These are phyloP conservation scores for Plemyria rubiginata DNA, from an alignment of 2,888 invertebrate species.

Conservation along the genomic window DNA sequence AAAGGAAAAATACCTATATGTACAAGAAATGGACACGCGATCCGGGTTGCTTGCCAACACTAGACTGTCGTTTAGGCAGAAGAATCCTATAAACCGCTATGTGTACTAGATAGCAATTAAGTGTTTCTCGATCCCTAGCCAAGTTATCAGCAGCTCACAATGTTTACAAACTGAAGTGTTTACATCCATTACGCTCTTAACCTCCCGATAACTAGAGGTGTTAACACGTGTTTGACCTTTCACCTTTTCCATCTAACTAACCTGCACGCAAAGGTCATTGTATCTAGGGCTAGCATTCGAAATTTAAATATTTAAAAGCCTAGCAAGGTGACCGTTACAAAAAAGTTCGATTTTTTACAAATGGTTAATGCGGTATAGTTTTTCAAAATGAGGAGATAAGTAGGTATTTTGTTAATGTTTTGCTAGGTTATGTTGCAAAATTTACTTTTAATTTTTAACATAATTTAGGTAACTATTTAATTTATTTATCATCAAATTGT, in stretches of 20 bases:
- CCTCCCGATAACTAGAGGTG: conserved; percentile 39
- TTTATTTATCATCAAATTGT: too few relatives aligned
- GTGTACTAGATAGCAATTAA: conserved; percentile 15
- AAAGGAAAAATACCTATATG: too few relatives aligned
- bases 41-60: too few relatives aligned
- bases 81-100: background rate
- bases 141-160: conserved; percentile 22
- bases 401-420: too few relatives aligned
- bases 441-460: too few relatives aligned
- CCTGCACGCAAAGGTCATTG: conserved; percentile 26
- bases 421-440: too few relatives aligned
- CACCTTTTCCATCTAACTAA: conserved; percentile 23
- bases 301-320: background rate
- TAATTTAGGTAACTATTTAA: too few relatives aligned
- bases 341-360: too few relatives aligned
- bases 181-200: conserved; percentile 36
- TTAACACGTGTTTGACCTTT: conserved; percentile 40
- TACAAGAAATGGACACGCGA: too few relatives aligned
- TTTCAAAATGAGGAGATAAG: too few relatives aligned
- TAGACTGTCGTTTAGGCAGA: background rate
- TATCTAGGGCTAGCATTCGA: conserved; percentile 8
- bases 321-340: too few relatives aligned
- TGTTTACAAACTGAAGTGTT: conserved; percentile 32
- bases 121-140: conserved; percentile 13
- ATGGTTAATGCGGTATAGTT: too few relatives aligned